Evolutionary conservation across 2,888 invertebrate genomes (phyloP), one percentile per base, ranked within the genome.

Genomic region (Habrosyne pyritoides): DNA sequence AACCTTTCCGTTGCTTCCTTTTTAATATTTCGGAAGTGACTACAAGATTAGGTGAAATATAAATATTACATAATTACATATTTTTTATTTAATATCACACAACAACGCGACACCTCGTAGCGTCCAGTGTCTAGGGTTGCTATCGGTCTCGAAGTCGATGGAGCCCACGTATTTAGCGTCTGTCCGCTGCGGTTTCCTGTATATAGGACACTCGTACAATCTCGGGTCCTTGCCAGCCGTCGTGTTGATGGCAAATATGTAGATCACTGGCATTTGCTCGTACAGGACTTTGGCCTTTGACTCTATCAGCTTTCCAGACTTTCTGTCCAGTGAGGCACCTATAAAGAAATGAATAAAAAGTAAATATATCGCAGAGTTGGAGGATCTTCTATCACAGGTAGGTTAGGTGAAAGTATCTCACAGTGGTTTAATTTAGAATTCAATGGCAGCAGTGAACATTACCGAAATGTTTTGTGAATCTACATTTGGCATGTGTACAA

Each of bases 251-350:
- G 99, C 98, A 79, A 97, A 98, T 71, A 99, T 98, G 82, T 98
- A 99, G 71, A 99, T 97, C 6, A 99, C 97, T 0, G 99, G 99
- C 97, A 99, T 97, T 81, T 97, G 97, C 79, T 99, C 99, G 83
- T 98, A 99, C 5, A 99, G 93, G 5, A 97, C 96, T 91, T 99
- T 99, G 4, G 98, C 94, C 84, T 96, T 97, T 51, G 98, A 98
- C 88, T 99, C 99, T 42, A 98, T 96, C 51, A 99, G 93, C 87
- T 98, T 98, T 22, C 97, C 96, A 7, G 95, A 94, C 79, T 96
- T 95, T 54, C 98, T 94, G 84, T 99, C 99, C 76, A 99, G 92
- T 0, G 97, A 97, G 2, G 98, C 98, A 48, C 94, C 94, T 94
- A 78, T 14, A 77, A n/a, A n/a, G n/a, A n/a, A n/a, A n/a, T n/a